These are phyloP conservation scores for Microchirus variegatus DNA, from an alignment of 2,797 vertebrate genomes.

Conservation along the genomic window DNA sequence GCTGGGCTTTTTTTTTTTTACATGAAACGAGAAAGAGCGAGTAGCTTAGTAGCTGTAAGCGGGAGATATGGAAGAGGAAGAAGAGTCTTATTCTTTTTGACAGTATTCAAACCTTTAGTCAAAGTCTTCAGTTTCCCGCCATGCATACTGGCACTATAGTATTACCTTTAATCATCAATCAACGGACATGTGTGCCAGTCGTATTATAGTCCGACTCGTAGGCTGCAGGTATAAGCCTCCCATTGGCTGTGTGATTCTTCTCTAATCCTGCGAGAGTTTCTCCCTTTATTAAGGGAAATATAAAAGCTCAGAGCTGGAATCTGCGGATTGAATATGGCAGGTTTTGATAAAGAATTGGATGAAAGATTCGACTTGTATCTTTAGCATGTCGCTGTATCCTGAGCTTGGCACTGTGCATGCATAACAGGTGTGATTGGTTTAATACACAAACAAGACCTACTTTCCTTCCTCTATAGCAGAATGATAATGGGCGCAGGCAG, in stretches of 20 bases:
- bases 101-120: slow-evolving; percentile 33
- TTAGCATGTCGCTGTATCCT: too few species aligned
- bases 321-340: too few species aligned
- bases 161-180: slow-evolving; percentile 25
- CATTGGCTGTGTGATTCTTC: not conserved
- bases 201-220: not conserved
- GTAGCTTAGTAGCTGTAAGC: slow-evolving; percentile 37
- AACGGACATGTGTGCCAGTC: not conserved
- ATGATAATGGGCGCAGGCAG: not conserved
- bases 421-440: not conserved
- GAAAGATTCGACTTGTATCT: too few species aligned
- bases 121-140: slow-evolving; percentile 23
- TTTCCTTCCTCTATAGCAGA: not conserved
- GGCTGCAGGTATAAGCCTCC: not conserved
- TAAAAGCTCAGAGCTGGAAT: not conserved
- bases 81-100: slow-evolving; percentile 23
- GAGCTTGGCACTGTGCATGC: too few species aligned
- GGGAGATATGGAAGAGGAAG: slow-evolving; percentile 21
- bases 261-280: not conserved
- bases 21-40: slow-evolving; percentile 15
- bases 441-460: not conserved
- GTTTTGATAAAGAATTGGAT: too few species aligned
- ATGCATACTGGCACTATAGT: slow-evolving; percentile 5
- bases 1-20: slow-evolving; percentile 1
- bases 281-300: not conserved